Evolutionary conservation across 2,113 vertebrate species (phyloP).

Genomic region (Pterocles burchelli): DNA sequence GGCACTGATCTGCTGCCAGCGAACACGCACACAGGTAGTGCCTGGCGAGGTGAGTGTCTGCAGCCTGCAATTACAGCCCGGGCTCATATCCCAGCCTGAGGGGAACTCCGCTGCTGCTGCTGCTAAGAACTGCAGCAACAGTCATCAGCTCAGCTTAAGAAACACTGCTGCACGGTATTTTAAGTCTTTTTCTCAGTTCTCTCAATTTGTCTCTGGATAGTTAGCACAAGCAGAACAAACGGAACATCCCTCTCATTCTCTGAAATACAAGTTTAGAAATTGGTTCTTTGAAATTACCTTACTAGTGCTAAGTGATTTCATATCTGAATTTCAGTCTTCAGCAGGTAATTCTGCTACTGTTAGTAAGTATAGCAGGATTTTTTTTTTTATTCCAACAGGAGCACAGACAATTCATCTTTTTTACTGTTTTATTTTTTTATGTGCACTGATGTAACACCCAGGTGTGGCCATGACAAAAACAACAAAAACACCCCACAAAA

Average conservation of each 20-base stretch:
- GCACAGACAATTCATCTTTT: neutral
- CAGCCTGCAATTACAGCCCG: neutral
- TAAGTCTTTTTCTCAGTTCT: neutral
- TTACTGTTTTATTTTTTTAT: neutral
- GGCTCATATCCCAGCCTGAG: neutral
- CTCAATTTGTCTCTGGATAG: neutral
- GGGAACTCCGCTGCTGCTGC: neutral
- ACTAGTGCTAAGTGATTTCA: neutral
- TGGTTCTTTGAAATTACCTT: neutral
- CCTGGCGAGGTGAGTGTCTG: neutral
- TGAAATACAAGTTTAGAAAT: neutral
- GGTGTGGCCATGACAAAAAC: neutral
- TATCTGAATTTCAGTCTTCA: neutral
- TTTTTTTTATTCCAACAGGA: neutral
- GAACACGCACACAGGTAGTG: neutral
- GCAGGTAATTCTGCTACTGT: neutral
- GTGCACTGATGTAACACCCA: neutral
- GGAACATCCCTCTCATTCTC: neutral
- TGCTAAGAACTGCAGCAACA: neutral
- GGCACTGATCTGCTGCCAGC: constrained; percentile 16
- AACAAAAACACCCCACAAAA: neutral
- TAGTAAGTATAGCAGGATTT: neutral
- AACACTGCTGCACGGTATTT: neutral
- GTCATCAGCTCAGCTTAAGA: neutral
- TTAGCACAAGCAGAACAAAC: neutral